A percentile compares a stretch with the other conserved stretches of the same genome.
phyloP scores from a whole-genome alignment of 2,113 vertebrate genomes.

The Microcebus murinus region DNA sequence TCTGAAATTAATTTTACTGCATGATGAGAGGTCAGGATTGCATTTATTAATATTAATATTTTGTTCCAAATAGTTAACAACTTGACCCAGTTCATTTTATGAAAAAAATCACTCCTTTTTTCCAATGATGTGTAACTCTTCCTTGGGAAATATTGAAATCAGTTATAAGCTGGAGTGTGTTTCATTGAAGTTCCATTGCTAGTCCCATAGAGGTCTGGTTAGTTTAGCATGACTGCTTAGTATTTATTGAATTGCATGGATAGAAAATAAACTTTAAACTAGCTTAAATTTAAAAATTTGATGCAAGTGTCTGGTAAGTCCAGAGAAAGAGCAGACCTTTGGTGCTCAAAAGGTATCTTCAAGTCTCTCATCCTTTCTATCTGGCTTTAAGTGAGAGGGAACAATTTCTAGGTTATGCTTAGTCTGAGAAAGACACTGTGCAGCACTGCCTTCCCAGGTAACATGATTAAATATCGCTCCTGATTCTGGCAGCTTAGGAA shows the following conservation, averaged over 20 bases:
- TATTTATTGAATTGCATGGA: neutral
- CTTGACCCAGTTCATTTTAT: conserved; percentile 23
- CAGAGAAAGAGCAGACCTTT: conserved; percentile 14
- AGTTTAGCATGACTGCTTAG: conserved; percentile 22
- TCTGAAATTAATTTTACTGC: conserved; percentile 51
- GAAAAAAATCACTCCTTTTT: conserved; percentile 17
- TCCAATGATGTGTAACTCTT: neutral
- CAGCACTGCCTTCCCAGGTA: neutral
- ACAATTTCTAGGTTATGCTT: neutral
- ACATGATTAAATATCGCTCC: neutral
- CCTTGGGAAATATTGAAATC: conserved; percentile 27
- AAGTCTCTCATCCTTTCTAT: neutral
- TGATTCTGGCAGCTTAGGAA: neutral
- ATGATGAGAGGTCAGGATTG: conserved; percentile 22
- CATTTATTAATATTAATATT: neutral
- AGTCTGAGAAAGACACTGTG: neutral
- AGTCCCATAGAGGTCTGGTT: neutral
- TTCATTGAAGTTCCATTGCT: neutral
- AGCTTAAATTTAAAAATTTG: conserved; percentile 38
- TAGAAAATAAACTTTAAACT: conserved; percentile 28
- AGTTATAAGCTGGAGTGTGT: conserved; percentile 3
- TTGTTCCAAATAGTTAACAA: conserved; percentile 40
- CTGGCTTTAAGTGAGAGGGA: conserved; percentile 21
- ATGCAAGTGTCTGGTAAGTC: neutral
- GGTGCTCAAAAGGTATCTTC: neutral